Evolutionary conservation across 2,888 invertebrate genomes (phyloP), one percentile per base, ranked within the genome.

Genomic region (Lucinisca nassula): DNA sequence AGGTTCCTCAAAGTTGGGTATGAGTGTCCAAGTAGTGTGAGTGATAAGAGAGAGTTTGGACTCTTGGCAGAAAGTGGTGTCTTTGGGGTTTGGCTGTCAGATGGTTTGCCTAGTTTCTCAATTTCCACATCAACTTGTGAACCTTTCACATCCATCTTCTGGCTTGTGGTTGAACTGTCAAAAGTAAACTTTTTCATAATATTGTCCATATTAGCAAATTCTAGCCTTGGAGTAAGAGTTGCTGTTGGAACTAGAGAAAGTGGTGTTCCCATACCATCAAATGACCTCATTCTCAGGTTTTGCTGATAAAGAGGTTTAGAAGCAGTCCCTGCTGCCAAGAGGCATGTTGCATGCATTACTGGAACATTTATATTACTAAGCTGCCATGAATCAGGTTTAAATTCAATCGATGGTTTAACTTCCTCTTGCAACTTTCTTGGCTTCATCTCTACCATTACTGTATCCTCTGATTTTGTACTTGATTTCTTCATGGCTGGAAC

Each of bases 1-100:
- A 90, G 74, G 24, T 93, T 90, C 17, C 93, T 88, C 40, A 96
- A 89, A 0, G 93, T 92, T 40, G 95, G 95, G 76, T 93, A 93
- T 0, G 92, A 91, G 83, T 95, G 95, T 8, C 94, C 94, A 51
- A 91, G 91, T 49, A 92, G 73, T 30, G 89, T 79, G 24, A 80
- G 81, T 78, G 80, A 85, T 67, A 83, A 77, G 2, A 70, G 84
- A n/a, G 85, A 51, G 14, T 58, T 55, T 17, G 89, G 84, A 73
- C 81, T 84, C 21, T 82, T 87, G 17, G 61, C 61, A 30, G 61
- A 61, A 4, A 45, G 27, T 14, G 75, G 70, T n/a, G 85, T 84
- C 8, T 37, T 70, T 8, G 90, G 89, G 40, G 87, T 80, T 40
- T 82, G 80, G 14, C 35, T 73, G 27, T 77, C 73, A 12, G 51